Evolutionary conservation across 2,797 vertebrate genomes (phyloP), one percentile per base, ranked within the genome.

Genomic region (Neosalanx taihuensis): DNA sequence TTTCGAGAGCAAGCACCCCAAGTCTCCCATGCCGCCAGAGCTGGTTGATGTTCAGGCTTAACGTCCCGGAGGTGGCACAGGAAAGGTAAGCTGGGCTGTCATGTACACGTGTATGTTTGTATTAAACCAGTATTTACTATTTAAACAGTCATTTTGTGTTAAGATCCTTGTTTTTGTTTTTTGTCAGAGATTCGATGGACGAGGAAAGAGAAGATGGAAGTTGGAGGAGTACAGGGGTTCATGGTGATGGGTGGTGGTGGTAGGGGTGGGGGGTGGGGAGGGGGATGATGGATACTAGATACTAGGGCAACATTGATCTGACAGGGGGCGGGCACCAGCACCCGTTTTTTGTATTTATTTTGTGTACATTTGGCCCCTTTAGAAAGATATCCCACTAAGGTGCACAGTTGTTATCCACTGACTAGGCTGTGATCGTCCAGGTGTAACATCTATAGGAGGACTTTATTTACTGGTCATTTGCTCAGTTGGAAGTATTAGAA

Each of bases 1-100:
- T 85, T 95, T 94, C 90, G 94, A 95, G 83, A 95, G 93, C 83
- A 95, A 94, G 87, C 94, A 95, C 58, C 94, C 94, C 30, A 95
- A 95, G 69, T 94, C 92, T 60, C 91, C 92, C 1, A 90, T 95
- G 92, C 94, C 94, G 1, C 82, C 93, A 5, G 94, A 95, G 81
- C 88, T 95, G 78, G 92, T 30, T 0, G 94, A 95, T 17, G 93
- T 95, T 46, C 92, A 94, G 85, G 94, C 93, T 1, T 95, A 81
- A 81, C 53, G n/a, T 72, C 61, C 59, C 69, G 75, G 86, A 65
- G 71, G 9, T 46, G 41, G 41, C 33, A 64, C 72, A 78, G 61
- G 72, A 33, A 65, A 46, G 81, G 89, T 92, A 77, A 84, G 86
- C 64, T 6, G 2, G 51, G n/a, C 18, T 9, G 6, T 3, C 1